Evolutionary conservation across 2,113 vertebrate species (phyloP), one percentile per base, ranked within the genome.

Genomic region (Puffinus mauretanicus): DNA sequence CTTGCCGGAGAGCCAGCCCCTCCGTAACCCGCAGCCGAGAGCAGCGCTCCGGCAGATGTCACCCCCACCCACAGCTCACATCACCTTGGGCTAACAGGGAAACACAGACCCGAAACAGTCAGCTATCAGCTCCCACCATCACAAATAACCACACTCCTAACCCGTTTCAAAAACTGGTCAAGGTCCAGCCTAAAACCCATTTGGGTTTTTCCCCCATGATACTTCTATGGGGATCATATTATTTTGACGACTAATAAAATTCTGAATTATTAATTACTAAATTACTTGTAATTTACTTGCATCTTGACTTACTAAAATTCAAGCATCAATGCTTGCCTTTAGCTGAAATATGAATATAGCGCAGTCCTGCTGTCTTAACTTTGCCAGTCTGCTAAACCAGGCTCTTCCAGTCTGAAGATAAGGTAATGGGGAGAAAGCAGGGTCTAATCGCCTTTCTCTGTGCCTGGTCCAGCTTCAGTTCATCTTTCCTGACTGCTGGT

Each of bases 21-120:
- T 44, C 36, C 2, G 2, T 3, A 75, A 40, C 26, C 36, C 11
- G 1, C 42, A 67, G 57, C 27, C 1, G 0, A 76, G 42, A 36
- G 32, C 49, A 70, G 62, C 0, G 0, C n/a, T 34, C 47, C 36
- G 26, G 36, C 58, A 64, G 32, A 24, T 36, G 29, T 5, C n/a
- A 88, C 4, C 42, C 54, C 38, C 29, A 60, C n/a, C 78, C 64
- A 29, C 64, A 72, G 67, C 58, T 60, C 58, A 47, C 22, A 52
- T 24, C 40, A 29, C n/a, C 22, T 16, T 9, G 7, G 44, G 17
- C 5, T 3, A 84, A 57, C 8, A 46, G 42, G 20, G 57, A 86
- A 94, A 67, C 57, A 40, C 7, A 72, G 44, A 62, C 19, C 44
- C 34, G 2, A 38, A 49, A 5, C 24, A 49, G 25, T 44, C 0